Evolutionary conservation across 2,113 vertebrate species (phyloP), one percentile per base, ranked within the genome.

Genomic region (Polypterus bichir): DNA sequence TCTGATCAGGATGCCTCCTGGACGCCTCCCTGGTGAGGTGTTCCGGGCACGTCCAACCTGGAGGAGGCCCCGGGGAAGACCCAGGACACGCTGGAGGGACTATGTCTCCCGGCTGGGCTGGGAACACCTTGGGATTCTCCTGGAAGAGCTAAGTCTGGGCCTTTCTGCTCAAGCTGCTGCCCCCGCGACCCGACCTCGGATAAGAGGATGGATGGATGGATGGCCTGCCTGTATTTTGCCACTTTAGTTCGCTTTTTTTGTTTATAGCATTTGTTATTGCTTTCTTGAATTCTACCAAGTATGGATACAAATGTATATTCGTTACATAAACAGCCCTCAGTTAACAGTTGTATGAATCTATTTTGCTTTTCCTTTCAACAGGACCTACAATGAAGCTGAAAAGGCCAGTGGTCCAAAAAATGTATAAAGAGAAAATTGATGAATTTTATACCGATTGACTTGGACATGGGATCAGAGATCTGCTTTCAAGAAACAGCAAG

Each of bases 321-420:
- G 5, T 57, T 56, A 27, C 11, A 48, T 46, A 9, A 57, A 10
- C 8, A 48, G 27, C 8, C 7, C 9, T 53, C 45, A 10, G n/a
- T 5, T 65, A 11, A 46, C 3, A 7, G n/a, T 7, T 47, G 9
- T 8, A 10, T 6, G 10, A 3, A 59, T 59, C 47, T 4, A 60
- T 57, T n/a, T 59, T 27, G 11, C 58, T 47, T 44, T 59, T 57
- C 11, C 73, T 60, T 4, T 55, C 3, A 58, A 44, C 70, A 89
- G 86, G 87, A 64, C 87, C 87, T 45, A 89, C 87, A 51, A 73
- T 89, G 87, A 89, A 88, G 66, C 76, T 88, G 51, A 82, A 78
- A 69, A 79, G 87, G 66, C 79, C 79, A 4, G 70, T 83, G 52
- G 86, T 88, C 47, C 61, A 71, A 54, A 83, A 85, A 71, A 84